Evolutionary conservation across 2,113 vertebrate species (phyloP), one percentile per base, ranked within the genome.

Genomic region (Embiotoca jacksoni): DNA sequence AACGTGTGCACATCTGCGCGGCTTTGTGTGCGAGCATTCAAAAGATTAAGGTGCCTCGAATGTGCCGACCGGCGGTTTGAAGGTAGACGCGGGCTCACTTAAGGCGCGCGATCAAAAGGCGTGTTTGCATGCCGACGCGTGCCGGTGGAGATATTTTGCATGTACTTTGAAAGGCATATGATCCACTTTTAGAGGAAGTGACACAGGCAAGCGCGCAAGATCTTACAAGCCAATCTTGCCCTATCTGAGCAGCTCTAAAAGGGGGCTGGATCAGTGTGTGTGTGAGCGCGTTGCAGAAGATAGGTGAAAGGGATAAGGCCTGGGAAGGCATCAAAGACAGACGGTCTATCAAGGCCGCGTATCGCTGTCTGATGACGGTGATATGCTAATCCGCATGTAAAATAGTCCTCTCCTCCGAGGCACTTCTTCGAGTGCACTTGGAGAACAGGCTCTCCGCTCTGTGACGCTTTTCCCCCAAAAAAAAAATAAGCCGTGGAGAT

Each of bases 331-430:
- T 89, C 87, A 92, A 94, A 94, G 83, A 57, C 77, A 78, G 75
- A 74, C 81, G 53, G 80, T 61, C 82, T 89, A 79, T 88, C 87
- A 85, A 85, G 87, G 85, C 83, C 49, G 64, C 41, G 67, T 91
- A 88, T 94, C 92, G 67, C 64, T 79, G 80, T 67, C 65, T 83
- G 92, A 93, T 93, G 89, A 84, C 41, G 47, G 88, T 76, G 76
- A 95, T 95, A 95, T 81, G 73, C 90, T 86, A 93, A 95, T 94
- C 92, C 90, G 76, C 93, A 89, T 84, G 92, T 89, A 84, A 94
- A 93, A 93, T 67, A 72, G 86, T 90, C 90, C 75, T 57, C 81
- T 91, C 90, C 85, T 88, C 71, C 68, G 46, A 83, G 84, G 89
- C 81, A 85, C 89, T 92, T 86, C 87, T 91, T 87, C 7, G 67